Conservation (phyloP, 1,140 invertebrate species). For the Bombus consobrinus region DNA sequence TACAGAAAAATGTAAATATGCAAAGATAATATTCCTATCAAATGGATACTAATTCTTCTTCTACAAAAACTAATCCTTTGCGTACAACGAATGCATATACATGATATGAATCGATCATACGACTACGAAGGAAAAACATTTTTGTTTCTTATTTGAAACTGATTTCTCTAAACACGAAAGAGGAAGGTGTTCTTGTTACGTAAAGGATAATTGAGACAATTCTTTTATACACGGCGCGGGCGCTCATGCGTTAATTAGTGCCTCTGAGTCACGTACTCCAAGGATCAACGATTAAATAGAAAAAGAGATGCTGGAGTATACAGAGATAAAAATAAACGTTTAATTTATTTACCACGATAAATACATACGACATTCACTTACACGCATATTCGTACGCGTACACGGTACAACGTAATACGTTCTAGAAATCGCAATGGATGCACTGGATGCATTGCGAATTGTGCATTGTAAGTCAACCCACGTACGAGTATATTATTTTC, state of each 20-base stretch:
- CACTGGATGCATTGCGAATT: conserved; percentile 31
- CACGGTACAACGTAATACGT: conserved; percentile 27
- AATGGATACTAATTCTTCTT: too few relatives aligned
- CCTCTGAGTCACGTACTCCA: conserved; percentile 20
- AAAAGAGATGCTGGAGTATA: background rate
- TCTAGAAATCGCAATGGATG: conserved; percentile 15
- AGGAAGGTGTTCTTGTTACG: background rate
- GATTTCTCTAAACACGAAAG: background rate
- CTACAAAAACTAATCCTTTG: too few relatives aligned
- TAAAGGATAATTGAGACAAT: conserved; percentile 8
- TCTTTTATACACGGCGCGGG: background rate
- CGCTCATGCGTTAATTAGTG: conserved; percentile 13
- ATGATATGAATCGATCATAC: background rate
- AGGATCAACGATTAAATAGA: conserved; percentile 30
- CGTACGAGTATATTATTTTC: conserved; percentile 55
- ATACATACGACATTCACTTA: background rate
- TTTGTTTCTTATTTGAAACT: background rate
- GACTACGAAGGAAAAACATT: background rate
- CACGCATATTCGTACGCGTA: background rate
- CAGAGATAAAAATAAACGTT: conserved; percentile 31
- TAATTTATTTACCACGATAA: conserved; percentile 27
- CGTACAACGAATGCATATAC: background rate
- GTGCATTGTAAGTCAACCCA: conserved; percentile 48
- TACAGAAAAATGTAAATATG: too few relatives aligned
- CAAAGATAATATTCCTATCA: too few relatives aligned